These are phyloP conservation scores for Prunella fulvescens DNA, from an alignment of 2,113 vertebrate species.

Conservation along the genomic window DNA sequence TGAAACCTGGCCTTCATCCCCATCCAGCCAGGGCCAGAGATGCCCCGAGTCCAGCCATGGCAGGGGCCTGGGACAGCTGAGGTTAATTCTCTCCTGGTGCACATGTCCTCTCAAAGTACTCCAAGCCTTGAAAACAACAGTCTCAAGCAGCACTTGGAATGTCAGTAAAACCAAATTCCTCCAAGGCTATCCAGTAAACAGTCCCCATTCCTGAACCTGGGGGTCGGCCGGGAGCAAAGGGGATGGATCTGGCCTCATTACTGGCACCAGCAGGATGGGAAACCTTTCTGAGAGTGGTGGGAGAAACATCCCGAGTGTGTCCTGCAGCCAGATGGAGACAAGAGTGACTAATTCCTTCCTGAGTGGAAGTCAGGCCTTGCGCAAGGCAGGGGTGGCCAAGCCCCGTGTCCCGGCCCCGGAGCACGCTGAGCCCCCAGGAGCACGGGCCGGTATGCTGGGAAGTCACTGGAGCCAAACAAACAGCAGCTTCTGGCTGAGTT, in stretches of 20 bases:
- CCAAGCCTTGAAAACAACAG: background rate
- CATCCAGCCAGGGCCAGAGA: background rate
- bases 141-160: background rate
- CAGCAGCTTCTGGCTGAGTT: background rate
- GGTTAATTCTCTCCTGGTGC: background rate
- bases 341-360: background rate
- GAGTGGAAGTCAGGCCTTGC: background rate
- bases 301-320: background rate
- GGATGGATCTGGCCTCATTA: fast-evolving
- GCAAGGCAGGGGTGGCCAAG: background rate
- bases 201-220: background rate
- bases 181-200: background rate
- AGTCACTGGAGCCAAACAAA: background rate
- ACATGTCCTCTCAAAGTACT: background rate
- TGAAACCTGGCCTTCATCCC: background rate
- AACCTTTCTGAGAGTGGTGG: background rate
- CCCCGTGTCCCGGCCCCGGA: background rate
- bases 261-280: background rate
- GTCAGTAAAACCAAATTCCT: background rate
- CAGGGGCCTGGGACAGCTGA: background rate
- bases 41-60: background rate
- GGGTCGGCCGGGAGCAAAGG: background rate
- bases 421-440: background rate
- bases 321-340: background rate
- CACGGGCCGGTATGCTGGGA: background rate